These are phyloP conservation scores for Lerema accius DNA, from an alignment of 1,140 invertebrate species.

Conservation along the genomic window DNA sequence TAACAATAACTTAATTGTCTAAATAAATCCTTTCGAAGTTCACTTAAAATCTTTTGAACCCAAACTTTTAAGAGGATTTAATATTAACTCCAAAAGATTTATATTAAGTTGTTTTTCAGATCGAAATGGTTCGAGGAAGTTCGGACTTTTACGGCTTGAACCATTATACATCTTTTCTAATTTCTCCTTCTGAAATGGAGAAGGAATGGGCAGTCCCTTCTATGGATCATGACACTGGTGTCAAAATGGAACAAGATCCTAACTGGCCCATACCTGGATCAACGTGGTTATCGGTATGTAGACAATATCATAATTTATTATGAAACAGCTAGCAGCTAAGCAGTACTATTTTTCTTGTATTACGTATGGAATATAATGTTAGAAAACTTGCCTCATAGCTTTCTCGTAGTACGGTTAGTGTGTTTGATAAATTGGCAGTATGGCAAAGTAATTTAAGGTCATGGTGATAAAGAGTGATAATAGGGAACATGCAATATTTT, in stretches of 20 bases:
- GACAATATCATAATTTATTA: no score
- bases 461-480: no score
- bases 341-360: no score
- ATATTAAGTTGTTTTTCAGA: slow-evolving; percentile 34
- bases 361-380: no score
- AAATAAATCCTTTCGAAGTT: background rate
- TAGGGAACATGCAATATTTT: no score
- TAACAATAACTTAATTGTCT: background rate
- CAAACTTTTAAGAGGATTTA: slow-evolving; percentile 16
- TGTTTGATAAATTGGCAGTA: no score
- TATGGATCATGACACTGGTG: slow-evolving; percentile 80
- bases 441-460: no score
- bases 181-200: slow-evolving; percentile 56
- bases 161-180: slow-evolving; percentile 82
- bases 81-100: slow-evolving; percentile 1
- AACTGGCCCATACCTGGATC: slow-evolving; percentile 82
- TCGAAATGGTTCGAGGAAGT: slow-evolving; percentile 77
- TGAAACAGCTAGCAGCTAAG: no score
- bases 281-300: slow-evolving; percentile 80
- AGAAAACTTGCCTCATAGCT: no score
- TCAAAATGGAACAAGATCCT: slow-evolving; percentile 73
- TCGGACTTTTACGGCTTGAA: slow-evolving; percentile 86
- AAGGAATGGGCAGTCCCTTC: slow-evolving; percentile 71
- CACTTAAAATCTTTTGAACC: slow-evolving; percentile 11
- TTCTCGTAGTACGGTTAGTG: no score